Evolutionary conservation across 2,888 invertebrate genomes (phyloP).

Genomic region (Ectemnius lituratus): DNA sequence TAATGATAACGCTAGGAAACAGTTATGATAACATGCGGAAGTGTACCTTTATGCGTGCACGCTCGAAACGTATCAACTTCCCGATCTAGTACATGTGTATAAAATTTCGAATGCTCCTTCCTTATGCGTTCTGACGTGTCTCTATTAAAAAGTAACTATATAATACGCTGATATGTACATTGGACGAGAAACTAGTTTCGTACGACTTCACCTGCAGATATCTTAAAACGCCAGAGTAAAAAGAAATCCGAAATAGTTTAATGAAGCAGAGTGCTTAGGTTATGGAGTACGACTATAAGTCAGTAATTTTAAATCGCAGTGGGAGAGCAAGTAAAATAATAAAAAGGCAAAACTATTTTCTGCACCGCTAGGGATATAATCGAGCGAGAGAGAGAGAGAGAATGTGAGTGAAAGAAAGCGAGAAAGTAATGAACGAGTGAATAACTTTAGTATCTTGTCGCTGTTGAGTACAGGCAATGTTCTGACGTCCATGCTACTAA

Average conservation of each 20-base stretch:
- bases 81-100: conserved; percentile 51
- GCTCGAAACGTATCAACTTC: conserved; percentile 51
- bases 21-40: conserved; percentile 45
- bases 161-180: conserved; percentile 53
- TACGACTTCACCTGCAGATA: conserved; percentile 63
- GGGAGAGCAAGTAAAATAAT: conserved; percentile 38
- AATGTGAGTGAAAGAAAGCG: not conserved
- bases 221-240: conserved; percentile 41
- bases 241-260: conserved; percentile 53
- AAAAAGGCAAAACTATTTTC: conserved; percentile 66
- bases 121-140: conserved; percentile 53
- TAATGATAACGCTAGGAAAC: conserved; percentile 57
- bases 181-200: conserved; percentile 67
- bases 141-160: conserved; percentile 29
- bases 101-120: conserved; percentile 51
- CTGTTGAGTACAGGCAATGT: conserved; percentile 56
- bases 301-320: conserved; percentile 40
- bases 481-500: conserved; percentile 68
- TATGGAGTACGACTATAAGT: conserved; percentile 49
- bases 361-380: conserved; percentile 58
- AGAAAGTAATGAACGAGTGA: conserved; percentile 34
- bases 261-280: conserved; percentile 58
- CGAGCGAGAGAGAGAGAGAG: conserved; percentile 21
- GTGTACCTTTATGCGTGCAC: conserved; percentile 50
- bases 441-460: conserved; percentile 57